Evolutionary conservation across 2,113 vertebrate species (phyloP), one percentile per base, ranked within the genome.

Genomic region (Phyllostomus hastatus): DNA sequence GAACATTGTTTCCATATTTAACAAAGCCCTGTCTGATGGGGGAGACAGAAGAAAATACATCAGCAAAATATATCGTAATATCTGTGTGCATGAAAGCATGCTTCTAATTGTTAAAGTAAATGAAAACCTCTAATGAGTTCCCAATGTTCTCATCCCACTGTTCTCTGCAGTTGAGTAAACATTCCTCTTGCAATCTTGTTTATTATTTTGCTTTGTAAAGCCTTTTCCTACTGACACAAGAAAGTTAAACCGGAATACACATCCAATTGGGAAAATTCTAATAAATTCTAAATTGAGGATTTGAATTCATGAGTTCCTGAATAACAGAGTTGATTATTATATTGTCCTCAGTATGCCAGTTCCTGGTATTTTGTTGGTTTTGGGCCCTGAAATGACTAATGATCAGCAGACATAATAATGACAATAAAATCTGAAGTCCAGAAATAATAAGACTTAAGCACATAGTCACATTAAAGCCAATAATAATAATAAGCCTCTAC

Each of bases 321-420:
- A 88, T 94, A 67, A 96, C 33, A 72, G 70, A 90, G 80, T 61
- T 78, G 76, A n/a, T 76, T 92, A 46, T 80, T 91, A 70, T 61
- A 85, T 84, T 85, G 61, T 86, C 41, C 61, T 91, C 75, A 48
- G 54, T 83, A 69, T 76, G 88, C 22, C 24, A 82, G 85, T 90
- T 88, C 33, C 57, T 88, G 43, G 75, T 76, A 41, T 87, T 92
- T 82, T 88, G 43, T 88, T 82, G 35, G 59, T 86, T 96, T 96
- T 96, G 35, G 92, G 73, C 59, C 28, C 82, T 48, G 24, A 66
- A 93, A 96, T 91, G 59, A 87, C 82, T 70, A 64, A 50, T 84
- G 69, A 84, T 83, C 86, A 94, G 76, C 91, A 97, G 33, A 89
- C 87, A 79, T 95, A 80, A 88, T 64, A 64, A 93, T 31, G 43